Percentiles rank a stretch among this genome's conserved stretches.
These are phyloP conservation scores for Malthinus seriepunctatus DNA, from an alignment of 2,888 invertebrate genomes.

Conservation along the genomic window DNA sequence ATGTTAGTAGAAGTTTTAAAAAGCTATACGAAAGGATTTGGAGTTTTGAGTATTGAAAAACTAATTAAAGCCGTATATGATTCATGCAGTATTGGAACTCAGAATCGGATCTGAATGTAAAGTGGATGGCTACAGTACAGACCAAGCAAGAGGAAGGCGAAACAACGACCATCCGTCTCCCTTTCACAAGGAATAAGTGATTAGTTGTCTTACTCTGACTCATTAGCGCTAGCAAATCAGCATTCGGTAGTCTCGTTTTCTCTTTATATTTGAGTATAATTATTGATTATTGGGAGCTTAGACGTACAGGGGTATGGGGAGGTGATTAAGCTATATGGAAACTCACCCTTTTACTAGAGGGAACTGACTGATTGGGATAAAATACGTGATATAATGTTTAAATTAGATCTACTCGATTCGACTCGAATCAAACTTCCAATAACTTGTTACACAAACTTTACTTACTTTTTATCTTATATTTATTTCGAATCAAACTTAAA, in stretches of 20 bases:
- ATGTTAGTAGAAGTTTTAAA: slow-evolving; percentile 11
- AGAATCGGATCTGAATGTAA: slow-evolving; percentile 29
- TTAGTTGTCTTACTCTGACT: slow-evolving; percentile 39
- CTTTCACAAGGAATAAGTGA: slow-evolving; percentile 39
- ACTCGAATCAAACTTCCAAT: slow-evolving; percentile 6
- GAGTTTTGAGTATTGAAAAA: slow-evolving; percentile 23
- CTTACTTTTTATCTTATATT: slow-evolving; percentile 6
- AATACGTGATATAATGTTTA: slow-evolving; percentile 56
- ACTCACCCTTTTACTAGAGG: slow-evolving; percentile 57
- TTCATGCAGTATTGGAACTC: slow-evolving; percentile 31
- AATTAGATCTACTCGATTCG: slow-evolving; percentile 44
- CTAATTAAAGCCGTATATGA: slow-evolving; percentile 30
- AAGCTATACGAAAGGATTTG: slow-evolving; percentile 16
- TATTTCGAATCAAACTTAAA: too few species aligned
- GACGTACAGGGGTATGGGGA: slow-evolving; percentile 52
- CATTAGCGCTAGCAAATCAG: slow-evolving; percentile 46
- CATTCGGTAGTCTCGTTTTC: slow-evolving; percentile 53
- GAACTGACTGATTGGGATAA: slow-evolving; percentile 55
- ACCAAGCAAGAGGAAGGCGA: slow-evolving; percentile 39
- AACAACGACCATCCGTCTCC: slow-evolving; percentile 49
- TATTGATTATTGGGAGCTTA: slow-evolving; percentile 63
- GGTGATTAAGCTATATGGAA: slow-evolving; percentile 64
- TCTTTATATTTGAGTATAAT: slow-evolving; percentile 65
- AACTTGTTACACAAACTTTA: slow-evolving; percentile 11
- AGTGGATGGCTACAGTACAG: slow-evolving; percentile 30